Percentiles rank a stretch among this genome's conserved stretches.
Conservation (phyloP, 2,888 invertebrate genomes). For the Andrena dorsata region DNA sequence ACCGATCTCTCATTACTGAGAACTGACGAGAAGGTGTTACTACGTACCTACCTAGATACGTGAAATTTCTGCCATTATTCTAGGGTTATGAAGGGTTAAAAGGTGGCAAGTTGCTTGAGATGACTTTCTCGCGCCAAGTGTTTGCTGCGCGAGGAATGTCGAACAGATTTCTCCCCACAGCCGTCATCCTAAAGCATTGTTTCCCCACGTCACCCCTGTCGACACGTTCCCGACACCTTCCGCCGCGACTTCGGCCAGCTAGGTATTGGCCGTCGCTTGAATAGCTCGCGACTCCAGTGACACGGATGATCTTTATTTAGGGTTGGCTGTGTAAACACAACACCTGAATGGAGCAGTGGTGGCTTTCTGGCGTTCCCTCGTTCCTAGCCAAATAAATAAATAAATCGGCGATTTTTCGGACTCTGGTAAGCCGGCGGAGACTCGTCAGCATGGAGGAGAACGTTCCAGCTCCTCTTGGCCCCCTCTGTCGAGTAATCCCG, state of each 20-base stretch:
- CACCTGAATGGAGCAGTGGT: slow-evolving; percentile 40
- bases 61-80: no score
- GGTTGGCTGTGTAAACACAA: slow-evolving; percentile 76
- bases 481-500: slow-evolving; percentile 71
- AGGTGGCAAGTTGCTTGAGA: no score
- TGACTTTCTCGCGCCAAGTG: no score
- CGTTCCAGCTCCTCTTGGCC: slow-evolving; percentile 28
- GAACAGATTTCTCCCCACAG: neutral
- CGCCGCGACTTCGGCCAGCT: slow-evolving; percentile 2
- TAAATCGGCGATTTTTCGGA: slow-evolving; percentile 76
- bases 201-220: slow-evolving; percentile 13
- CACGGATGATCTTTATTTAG: slow-evolving; percentile 74
- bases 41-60: no score
- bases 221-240: slow-evolving; percentile 20
- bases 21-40: no score
- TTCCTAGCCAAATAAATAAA: slow-evolving; percentile 80
- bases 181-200: slow-evolving; percentile 1
- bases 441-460: slow-evolving; percentile 48
- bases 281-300: slow-evolving; percentile 8
- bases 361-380: slow-evolving; percentile 66
- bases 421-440: slow-evolving; percentile 67
- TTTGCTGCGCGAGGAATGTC: neutral
- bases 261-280: neutral
- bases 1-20: neutral
- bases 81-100: no score